Percentiles rank a stretch among this genome's conserved stretches.
Conservation (phyloP, 2,888 invertebrate species). For the Acheta domesticus region DNA sequence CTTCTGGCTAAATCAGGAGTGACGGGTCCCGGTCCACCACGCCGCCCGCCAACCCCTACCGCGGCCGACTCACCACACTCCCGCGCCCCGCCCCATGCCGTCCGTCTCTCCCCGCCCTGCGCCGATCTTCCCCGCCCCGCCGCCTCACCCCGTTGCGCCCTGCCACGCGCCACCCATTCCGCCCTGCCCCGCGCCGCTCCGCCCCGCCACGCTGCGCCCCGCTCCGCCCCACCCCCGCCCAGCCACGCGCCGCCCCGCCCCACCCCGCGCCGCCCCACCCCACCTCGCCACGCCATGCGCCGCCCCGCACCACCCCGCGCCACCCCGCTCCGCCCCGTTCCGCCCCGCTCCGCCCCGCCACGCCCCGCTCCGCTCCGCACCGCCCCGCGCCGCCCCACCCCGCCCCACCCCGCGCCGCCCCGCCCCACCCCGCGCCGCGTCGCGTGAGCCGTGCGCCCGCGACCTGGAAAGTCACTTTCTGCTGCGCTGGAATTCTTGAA, state of each 20-base stretch:
- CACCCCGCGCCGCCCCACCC: neutral
- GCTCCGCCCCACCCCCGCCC: neutral
- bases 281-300: neutral
- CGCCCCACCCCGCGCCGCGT: neutral
- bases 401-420: neutral
- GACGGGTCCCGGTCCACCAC: neutral
- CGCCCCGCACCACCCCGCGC: neutral
- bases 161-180: neutral
- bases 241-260: neutral
- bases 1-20: constrained; percentile 1
- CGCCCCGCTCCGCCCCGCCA: neutral
- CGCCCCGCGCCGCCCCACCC: neutral
- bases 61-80: neutral
- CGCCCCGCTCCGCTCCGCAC: neutral
- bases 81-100: neutral
- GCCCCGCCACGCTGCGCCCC: neutral
- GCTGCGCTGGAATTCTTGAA: too few relatives aligned
- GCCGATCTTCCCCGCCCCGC: neutral
- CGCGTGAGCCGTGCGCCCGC: too few relatives aligned
- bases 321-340: neutral
- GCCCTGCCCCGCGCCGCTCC: neutral
- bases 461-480: too few relatives aligned
- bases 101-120: neutral
- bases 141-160: neutral
- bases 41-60: neutral